phyloP scores from a whole-genome alignment of 2,113 vertebrate species.

The Triplophysa rosa region DNA sequence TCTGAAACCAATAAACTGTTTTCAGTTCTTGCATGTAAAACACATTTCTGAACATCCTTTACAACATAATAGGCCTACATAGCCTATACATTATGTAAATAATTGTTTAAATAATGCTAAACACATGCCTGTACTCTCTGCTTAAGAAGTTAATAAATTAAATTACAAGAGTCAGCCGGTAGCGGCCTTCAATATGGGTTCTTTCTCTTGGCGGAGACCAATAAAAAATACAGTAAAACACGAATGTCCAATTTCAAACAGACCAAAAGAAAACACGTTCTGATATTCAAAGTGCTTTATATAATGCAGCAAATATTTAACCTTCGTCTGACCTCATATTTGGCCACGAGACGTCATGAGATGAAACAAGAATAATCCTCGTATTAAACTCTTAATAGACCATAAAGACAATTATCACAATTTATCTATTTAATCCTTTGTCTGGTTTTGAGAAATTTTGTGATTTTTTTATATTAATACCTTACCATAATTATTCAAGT shows the following conservation, averaged over 20 bases:
- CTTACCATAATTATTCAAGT: background rate
- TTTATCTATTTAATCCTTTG: background rate
- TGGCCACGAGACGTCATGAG: background rate
- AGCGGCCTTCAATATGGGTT: background rate
- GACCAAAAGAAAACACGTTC: background rate
- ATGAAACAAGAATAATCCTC: background rate
- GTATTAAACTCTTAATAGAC: background rate
- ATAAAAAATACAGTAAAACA: background rate
- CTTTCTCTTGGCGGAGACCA: background rate
- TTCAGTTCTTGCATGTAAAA: background rate
- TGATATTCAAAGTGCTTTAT: background rate
- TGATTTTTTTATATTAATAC: conserved; percentile 5
- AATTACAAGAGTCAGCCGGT: background rate
- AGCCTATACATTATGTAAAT: too few relatives aligned
- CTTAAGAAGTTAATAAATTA: background rate
- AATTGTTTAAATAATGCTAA: too few relatives aligned
- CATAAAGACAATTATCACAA: background rate
- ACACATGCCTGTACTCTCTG: too few relatives aligned
- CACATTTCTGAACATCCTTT: background rate
- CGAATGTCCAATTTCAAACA: background rate
- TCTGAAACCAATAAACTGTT: background rate
- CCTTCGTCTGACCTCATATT: conserved; percentile 9
- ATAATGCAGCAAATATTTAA: conserved; percentile 8
- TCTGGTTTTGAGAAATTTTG: conserved; percentile 1
- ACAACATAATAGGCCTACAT: too few relatives aligned